Base-by-base conservation (phyloP, 1,140 invertebrate genomes). In the Zeugodacus cucurbitae region DNA sequence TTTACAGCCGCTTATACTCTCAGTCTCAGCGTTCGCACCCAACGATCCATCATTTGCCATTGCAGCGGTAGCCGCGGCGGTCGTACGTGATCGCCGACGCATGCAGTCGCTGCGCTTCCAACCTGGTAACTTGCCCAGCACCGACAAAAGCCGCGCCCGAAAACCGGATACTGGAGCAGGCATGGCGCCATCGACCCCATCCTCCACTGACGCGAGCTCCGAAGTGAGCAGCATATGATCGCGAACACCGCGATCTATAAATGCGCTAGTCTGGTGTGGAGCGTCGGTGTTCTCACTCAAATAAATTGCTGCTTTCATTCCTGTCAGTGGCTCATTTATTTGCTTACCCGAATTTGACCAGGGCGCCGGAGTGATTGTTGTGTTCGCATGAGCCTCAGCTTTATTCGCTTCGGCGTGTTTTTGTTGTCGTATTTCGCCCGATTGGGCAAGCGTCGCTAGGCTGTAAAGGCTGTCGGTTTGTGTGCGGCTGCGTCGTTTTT, bases 391-490 rank as follows among this genome's bases (percentile, higher is more conserved):
- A 62, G 11, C 90, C 90, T 3, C 89, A 89, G 86, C 86, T 89
- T 11, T 90, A 88, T 20, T 89, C 89, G 89, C 89, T 90, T 32
- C 90, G 88, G 86, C 91, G 89, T 58, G 88, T 54, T 37, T 82
- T 32, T 89, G 88, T 74, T 57, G 17, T 64, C 67, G 78, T 4
- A 87, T 87, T 64, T 89, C 87, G 10, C 82, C 62, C 14, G 85
- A 70, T 64, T 87, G 89, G 2, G 87, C 82, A 7, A 89, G 41
- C 2, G 86, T 89, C 2, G 85, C 87, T 67, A 88, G 29, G 67
- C 89, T 87, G 32, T 89, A 88, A 32, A 87, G 87, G 48, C 74
- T 89, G 4, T 74, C 85, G 87, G 62, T 87, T 57, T 87, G 89
- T 82, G 88, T 70, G 34, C 34, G 48, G 29, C 67, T 89, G 7